A percentile compares a stretch with the other conserved stretches of the same genome.
Conservation (phyloP, 2,888 invertebrate genomes). For the Temnothorax rugatulus region DNA sequence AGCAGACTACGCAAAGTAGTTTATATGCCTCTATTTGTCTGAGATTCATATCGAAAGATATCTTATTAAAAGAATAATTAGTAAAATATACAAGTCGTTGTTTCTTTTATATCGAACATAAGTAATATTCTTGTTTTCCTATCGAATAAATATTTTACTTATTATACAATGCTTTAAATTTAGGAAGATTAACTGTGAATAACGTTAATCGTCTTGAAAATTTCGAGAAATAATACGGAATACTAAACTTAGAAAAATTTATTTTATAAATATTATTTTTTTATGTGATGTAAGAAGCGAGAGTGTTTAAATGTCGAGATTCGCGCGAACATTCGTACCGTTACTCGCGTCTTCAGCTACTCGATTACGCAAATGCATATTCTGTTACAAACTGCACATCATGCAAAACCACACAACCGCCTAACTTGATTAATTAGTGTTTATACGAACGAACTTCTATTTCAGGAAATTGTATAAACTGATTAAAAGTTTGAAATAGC, state of each 20-base stretch:
- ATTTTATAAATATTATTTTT: not conserved
- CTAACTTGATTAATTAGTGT: conserved; percentile 72
- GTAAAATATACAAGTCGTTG: not conserved
- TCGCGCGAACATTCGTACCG: not conserved
- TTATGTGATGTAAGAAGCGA: not conserved
- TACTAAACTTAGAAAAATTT: not conserved
- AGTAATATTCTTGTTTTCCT: not conserved
- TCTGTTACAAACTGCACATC: conserved; percentile 50
- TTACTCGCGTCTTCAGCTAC: conserved; percentile 20
- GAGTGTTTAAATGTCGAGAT: not conserved
- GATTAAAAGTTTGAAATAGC: conserved; percentile 71
- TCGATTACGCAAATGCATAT: conserved; percentile 56
- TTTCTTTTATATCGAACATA: not conserved
- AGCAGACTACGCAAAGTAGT: not conserved
- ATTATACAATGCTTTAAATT: not conserved
- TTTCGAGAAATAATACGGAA: not conserved
- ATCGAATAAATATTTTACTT: not conserved
- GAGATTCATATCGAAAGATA: not conserved
- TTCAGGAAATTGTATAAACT: conserved; percentile 70
- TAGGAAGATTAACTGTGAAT: not conserved
- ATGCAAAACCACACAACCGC: conserved; percentile 55
- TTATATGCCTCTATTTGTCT: not conserved
- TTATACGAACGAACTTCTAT: conserved; percentile 68
- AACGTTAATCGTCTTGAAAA: not conserved
- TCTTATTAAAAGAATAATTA: not conserved